Conservation (phyloP, 2,888 invertebrate species). For the Junonia oenone region DNA sequence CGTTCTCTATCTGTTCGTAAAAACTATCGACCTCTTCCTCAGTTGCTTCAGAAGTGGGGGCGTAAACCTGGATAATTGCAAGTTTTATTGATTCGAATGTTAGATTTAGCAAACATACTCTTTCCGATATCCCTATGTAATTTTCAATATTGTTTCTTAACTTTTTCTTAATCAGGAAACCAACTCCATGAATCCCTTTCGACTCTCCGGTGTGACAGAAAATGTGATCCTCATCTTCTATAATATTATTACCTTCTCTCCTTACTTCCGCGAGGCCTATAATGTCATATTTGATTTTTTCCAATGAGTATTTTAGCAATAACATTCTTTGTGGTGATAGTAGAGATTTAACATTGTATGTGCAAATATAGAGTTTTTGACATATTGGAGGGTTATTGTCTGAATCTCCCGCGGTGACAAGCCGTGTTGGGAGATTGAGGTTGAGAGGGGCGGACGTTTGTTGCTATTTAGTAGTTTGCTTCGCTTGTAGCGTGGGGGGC, state of each 20-base stretch:
- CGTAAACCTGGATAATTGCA: constrained; percentile 24
- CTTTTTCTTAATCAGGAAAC: constrained; percentile 29
- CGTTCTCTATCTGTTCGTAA: too few species aligned
- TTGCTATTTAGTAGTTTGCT: constrained; percentile 10
- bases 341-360: constrained; percentile 24
- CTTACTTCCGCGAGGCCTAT: too few species aligned
- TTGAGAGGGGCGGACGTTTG: too few species aligned
- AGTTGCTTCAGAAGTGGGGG: constrained; percentile 14
- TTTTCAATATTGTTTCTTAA: constrained; percentile 19
- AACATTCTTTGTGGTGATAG: constrained; percentile 13
- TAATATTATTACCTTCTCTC: constrained; percentile 23
- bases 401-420: constrained; percentile 18
- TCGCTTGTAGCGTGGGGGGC: neutral
- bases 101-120: constrained; percentile 26
- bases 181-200: constrained; percentile 29
- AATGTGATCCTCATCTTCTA: constrained; percentile 29
- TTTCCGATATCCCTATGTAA: constrained; percentile 26
- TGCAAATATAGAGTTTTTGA: constrained; percentile 12
- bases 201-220: constrained; percentile 29
- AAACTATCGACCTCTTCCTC: constrained; percentile 12
- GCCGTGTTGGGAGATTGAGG: too few species aligned
- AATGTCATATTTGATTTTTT: constrained; percentile 28
- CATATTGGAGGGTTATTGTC: constrained; percentile 21
- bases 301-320: constrained; percentile 19
- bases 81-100: constrained; percentile 4